Conservation (phyloP, 1,140 invertebrate species). For the Drosophila asahinai region DNA sequence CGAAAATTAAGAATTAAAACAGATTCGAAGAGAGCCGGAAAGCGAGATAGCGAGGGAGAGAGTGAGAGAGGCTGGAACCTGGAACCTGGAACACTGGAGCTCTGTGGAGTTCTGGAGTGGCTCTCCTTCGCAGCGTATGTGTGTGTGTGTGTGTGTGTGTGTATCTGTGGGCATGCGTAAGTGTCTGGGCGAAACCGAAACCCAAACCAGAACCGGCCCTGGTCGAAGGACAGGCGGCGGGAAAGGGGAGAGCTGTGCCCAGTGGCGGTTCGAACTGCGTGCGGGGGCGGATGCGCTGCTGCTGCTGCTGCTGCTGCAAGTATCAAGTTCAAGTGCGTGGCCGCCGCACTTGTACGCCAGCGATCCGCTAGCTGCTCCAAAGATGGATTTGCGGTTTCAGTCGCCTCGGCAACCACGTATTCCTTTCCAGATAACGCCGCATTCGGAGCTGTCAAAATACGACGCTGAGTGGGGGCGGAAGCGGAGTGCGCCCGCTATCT, state of each 20-base stretch:
- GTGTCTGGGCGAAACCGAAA: conserved; percentile 51
- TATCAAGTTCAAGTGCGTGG: conserved; percentile 72
- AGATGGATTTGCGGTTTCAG: conserved; percentile 28
- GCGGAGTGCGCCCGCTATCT: conserved; percentile 13
- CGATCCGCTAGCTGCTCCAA: conserved; percentile 3
- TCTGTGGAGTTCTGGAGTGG: conserved; percentile 37
- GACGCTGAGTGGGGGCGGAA: conserved; percentile 6
- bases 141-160: conserved; percentile 18
- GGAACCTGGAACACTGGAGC: conserved; percentile 57
- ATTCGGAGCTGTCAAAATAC: conserved; percentile 19
- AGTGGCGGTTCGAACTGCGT: not conserved
- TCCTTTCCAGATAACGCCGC: conserved; percentile 31
- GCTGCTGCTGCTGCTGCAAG: not conserved
- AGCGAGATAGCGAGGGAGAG: conserved; percentile 4
- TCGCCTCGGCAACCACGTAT: conserved; percentile 26
- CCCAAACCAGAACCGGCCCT: conserved; percentile 68
- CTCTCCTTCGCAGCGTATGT: conserved; percentile 5
- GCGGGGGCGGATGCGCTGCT: conserved; percentile 24
- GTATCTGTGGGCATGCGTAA: conserved; percentile 20
- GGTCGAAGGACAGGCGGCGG: conserved; percentile 45
- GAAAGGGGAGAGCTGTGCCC: not conserved
- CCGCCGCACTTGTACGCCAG: conserved; percentile 50
- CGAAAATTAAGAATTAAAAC: conserved; percentile 62
- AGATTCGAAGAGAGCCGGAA: conserved; percentile 39
- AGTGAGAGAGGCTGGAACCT: conserved; percentile 23